phyloP scores from a whole-genome alignment of 2,113 vertebrate genomes.

The sheep (Ovis aries) region ARS-UI_Ramb_v3.0 NC_056054.1:171271001-171271500 shows the following conservation, averaged over 20 bases:
- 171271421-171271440: background rate
- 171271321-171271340: background rate
- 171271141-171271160: background rate
- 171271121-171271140: background rate
- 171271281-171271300: background rate
- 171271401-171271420: background rate
- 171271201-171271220: background rate
- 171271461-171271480: background rate
- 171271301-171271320: background rate
- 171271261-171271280: background rate
- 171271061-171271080: background rate
- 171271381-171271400: background rate
- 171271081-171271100: no score
- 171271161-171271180: background rate
- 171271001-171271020: background rate
- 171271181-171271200: background rate
- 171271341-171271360: background rate
- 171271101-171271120: background rate
- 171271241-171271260: background rate
- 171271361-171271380: background rate
- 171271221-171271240: background rate
- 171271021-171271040: background rate
- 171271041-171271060: background rate
- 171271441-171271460: background rate
- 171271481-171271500: background rate